These are phyloP conservation scores for Aldrovandia affinis DNA, from an alignment of 2,797 vertebrate genomes.

Conservation along the genomic window DNA sequence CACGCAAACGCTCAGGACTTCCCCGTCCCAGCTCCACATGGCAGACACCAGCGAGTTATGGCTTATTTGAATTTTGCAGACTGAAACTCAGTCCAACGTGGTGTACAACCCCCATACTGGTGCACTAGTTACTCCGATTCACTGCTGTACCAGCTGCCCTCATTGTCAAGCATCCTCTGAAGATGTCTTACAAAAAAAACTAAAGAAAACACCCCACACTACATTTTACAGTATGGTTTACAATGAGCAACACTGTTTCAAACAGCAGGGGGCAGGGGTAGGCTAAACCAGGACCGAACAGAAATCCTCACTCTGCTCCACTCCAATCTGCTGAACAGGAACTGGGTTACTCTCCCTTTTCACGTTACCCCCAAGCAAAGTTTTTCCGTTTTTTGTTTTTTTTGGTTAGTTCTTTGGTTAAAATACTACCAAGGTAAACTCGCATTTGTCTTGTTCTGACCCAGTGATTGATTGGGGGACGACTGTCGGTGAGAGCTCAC, in stretches of 20 bases:
- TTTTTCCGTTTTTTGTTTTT: constrained; percentile 34
- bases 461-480: background rate
- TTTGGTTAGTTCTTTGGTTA: constrained; percentile 56
- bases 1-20: background rate
- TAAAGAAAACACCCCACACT: background rate
- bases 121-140: background rate
- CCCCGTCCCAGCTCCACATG: constrained; percentile 31
- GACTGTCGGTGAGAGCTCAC: background rate
- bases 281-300: background rate
- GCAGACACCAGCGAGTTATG: constrained; percentile 59
- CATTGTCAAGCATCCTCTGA: constrained; percentile 1
- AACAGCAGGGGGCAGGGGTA: constrained; percentile 10
- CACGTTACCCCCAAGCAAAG: too few relatives aligned
- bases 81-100: background rate
- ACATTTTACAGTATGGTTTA: background rate
- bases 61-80: constrained; percentile 58
- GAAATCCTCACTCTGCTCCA: background rate
- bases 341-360: too few relatives aligned
- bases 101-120: background rate
- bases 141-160: background rate
- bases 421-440: constrained; percentile 18
- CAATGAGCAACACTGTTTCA: background rate
- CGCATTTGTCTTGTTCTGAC: background rate
- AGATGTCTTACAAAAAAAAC: background rate
- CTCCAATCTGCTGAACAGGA: background rate